A percentile compares a stretch with the other conserved stretches of the same genome.
phyloP scores from a whole-genome alignment of 2,113 vertebrate genomes.

The Hirundichthys speculiger region DNA sequence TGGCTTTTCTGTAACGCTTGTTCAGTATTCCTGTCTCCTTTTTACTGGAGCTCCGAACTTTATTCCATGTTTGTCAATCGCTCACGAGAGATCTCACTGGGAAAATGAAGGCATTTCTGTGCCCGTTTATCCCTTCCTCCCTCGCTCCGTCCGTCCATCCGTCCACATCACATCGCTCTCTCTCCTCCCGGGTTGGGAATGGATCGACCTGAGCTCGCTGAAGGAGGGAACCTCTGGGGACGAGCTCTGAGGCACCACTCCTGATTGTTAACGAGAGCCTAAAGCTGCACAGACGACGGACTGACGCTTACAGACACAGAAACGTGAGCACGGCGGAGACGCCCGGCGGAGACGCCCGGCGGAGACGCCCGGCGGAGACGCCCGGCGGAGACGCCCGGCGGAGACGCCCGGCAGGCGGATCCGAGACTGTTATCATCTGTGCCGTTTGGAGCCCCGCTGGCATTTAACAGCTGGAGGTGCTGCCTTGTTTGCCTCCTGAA shows the following conservation, averaged over 20 bases:
- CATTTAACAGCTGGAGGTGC: conserved; percentile 35
- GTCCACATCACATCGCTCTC: conserved; percentile 35
- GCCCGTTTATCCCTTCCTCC: conserved; percentile 3
- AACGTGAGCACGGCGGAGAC: too few species aligned
- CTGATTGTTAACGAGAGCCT: conserved; percentile 66
- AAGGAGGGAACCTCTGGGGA: conserved; percentile 50
- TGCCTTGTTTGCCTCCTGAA: conserved; percentile 31
- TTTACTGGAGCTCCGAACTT: conserved; percentile 15
- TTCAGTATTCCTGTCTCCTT: neutral
- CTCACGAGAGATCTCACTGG: conserved; percentile 30
- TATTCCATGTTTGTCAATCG: conserved; percentile 5
- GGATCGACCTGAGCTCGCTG: conserved; percentile 47
- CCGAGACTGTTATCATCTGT: conserved; percentile 36
- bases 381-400: neutral
- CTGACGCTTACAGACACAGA: conserved; percentile 26
- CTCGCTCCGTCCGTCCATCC: conserved; percentile 34
- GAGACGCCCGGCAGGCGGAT: conserved; percentile 14
- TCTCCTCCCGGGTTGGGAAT: conserved; percentile 38
- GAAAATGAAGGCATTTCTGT: conserved; percentile 46
- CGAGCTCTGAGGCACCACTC: conserved; percentile 11
- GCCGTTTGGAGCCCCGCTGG: conserved; percentile 24
- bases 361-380: neutral
- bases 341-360: neutral
- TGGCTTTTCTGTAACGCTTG: neutral
- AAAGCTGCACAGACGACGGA: conserved; percentile 27